These are phyloP conservation scores for Rhabdophis nuchalis DNA, from an alignment of 2,797 vertebrate species.

Conservation along the genomic window DNA sequence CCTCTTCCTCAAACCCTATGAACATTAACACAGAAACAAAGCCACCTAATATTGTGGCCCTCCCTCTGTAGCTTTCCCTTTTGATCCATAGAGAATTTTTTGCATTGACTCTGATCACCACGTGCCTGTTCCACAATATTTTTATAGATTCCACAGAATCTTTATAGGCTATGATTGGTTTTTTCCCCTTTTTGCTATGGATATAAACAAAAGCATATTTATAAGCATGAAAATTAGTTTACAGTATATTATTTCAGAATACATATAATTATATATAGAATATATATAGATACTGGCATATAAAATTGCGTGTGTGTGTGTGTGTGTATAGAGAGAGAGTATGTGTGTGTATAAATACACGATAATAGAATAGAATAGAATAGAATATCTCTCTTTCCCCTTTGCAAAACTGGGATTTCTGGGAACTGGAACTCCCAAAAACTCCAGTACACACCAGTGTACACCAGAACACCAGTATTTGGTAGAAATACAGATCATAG, in stretches of 20 bases:
- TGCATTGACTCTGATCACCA: neutral
- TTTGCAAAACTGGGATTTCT: neutral
- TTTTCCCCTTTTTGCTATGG: neutral
- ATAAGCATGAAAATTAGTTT: neutral
- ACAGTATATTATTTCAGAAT: neutral
- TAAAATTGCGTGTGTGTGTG: no score
- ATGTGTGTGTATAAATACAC: no score
- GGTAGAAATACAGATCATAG: neutral
- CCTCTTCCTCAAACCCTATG: neutral
- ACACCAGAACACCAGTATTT: neutral
- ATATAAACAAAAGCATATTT: neutral
- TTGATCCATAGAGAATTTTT: neutral
- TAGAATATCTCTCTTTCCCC: neutral
- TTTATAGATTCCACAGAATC: neutral
- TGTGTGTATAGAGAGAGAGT: no score
- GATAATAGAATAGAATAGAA: no score
- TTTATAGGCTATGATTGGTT: neutral
- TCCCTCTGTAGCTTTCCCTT: neutral
- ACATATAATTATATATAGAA: no score
- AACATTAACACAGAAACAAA: conserved; percentile 14
- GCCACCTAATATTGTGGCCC: neutral
- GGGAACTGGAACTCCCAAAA: neutral
- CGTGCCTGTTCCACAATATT: neutral
- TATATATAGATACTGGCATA: no score
- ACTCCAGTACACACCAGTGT: no score